phyloP scores from a whole-genome alignment of 2,797 vertebrate species.

The Lagodon rhomboides region DNA sequence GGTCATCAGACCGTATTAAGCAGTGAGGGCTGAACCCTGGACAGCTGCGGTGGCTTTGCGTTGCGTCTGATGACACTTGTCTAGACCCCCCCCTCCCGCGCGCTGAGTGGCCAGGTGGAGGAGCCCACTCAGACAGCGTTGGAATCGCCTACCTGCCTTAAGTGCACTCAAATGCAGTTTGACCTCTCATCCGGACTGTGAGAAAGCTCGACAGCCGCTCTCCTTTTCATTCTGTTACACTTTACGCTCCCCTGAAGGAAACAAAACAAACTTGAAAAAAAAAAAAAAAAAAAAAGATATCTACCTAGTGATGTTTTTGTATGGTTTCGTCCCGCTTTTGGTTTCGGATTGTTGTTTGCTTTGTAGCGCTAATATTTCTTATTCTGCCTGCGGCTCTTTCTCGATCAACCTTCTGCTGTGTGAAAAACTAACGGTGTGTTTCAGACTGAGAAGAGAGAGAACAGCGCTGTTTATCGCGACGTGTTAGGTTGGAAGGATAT shows the following conservation, averaged over 20 bases:
- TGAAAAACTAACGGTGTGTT: conserved; percentile 64
- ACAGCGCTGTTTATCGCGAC: conserved; percentile 49
- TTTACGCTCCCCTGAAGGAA: conserved; percentile 56
- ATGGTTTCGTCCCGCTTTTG: conserved; percentile 80
- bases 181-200: conserved; percentile 75
- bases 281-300: conserved; percentile 60
- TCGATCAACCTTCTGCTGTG: conserved; percentile 69
- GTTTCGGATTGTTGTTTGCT: conserved; percentile 78
- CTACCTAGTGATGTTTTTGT: conserved; percentile 77
- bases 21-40: conserved; percentile 70
- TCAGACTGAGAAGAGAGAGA: conserved; percentile 44
- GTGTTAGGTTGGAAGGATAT: conserved; percentile 72
- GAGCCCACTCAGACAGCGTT: conserved; percentile 68
- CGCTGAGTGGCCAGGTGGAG: conserved; percentile 42
- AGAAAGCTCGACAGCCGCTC: conserved; percentile 65
- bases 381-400: conserved; percentile 77
- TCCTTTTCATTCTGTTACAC: conserved; percentile 66
- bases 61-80: conserved; percentile 43
- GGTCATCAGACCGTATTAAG: conserved; percentile 67
- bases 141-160: conserved; percentile 83
- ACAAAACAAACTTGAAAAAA: conserved; percentile 6
- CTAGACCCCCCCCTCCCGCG: neutral
- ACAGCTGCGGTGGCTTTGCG: conserved; percentile 61
- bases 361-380: conserved; percentile 74
- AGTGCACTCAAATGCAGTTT: conserved; percentile 85